phyloP scores from a whole-genome alignment of 2,113 vertebrate species.

The Psephotus haematonotus region DNA sequence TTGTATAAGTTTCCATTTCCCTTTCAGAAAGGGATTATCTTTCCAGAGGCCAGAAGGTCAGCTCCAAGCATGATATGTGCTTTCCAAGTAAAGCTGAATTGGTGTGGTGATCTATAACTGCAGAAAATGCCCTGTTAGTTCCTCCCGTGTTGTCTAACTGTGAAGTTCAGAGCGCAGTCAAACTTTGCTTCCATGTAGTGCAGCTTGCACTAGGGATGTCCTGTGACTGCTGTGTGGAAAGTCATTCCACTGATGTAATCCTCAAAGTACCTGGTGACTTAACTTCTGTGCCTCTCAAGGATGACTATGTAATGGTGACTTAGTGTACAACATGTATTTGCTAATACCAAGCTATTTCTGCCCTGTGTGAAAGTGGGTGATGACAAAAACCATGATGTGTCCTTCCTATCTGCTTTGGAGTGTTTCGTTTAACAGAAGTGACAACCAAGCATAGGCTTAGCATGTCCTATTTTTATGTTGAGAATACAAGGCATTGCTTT shows the following conservation, averaged over 20 bases:
- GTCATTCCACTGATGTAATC: background rate
- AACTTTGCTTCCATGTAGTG: background rate
- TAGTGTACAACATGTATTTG: background rate
- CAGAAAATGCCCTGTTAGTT: background rate
- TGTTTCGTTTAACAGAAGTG: background rate
- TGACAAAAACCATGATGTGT: background rate
- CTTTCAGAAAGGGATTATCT: background rate
- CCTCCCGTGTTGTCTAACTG: background rate
- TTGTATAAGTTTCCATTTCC: background rate
- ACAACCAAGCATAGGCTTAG: background rate
- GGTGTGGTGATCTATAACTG: background rate
- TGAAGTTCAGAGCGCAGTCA: background rate
- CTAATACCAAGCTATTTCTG: conserved; percentile 2
- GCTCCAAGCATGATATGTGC: background rate
- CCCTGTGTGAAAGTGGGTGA: background rate
- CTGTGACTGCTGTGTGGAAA: background rate
- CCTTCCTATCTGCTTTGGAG: background rate
- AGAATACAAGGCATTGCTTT: background rate
- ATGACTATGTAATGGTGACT: background rate
- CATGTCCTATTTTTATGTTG: background rate
- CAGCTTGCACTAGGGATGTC: background rate
- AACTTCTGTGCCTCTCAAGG: background rate
- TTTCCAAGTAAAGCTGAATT: background rate
- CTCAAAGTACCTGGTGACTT: background rate
- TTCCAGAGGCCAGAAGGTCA: background rate